phyloP scores from a whole-genome alignment of 2,113 vertebrate genomes.

The Mandrillus leucophaeus region DNA sequence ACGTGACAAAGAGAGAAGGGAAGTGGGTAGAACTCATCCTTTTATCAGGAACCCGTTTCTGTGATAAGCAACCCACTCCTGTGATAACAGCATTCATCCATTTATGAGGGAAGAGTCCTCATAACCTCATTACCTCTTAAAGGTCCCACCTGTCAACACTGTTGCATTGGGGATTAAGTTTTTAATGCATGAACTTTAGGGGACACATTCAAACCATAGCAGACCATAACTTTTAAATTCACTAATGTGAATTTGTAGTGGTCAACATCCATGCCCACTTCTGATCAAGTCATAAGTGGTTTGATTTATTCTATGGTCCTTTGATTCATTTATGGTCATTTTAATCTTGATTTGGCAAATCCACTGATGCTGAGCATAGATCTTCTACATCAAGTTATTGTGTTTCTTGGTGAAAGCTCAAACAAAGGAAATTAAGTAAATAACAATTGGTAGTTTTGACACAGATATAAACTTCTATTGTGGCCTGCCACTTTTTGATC shows the following conservation, averaged over 20 bases:
- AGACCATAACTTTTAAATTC: conserved; percentile 34
- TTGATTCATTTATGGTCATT: neutral
- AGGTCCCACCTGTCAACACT: neutral
- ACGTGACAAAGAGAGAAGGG: neutral
- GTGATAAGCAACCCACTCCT: neutral
- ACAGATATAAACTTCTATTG: neutral
- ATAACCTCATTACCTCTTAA: neutral
- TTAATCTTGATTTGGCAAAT: conserved; percentile 49
- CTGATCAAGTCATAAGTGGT: neutral
- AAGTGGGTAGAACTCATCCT: neutral
- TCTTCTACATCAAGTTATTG: conserved; percentile 1
- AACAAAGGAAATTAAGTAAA: conserved; percentile 15
- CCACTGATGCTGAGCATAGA: neutral
- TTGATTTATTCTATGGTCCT: conserved; percentile 46
- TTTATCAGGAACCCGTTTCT: neutral
- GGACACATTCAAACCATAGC: neutral
- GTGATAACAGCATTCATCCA: neutral
- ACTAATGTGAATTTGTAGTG: neutral
- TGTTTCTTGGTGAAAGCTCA: conserved; percentile 26
- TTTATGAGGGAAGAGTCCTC: neutral
- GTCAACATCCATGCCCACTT: conserved; percentile 5
- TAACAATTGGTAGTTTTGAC: neutral
- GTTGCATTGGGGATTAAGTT: neutral
- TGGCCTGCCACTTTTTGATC: neutral
- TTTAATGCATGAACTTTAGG: neutral